These are phyloP conservation scores for Catharus fuscescens DNA, from an alignment of 2,113 vertebrate species.

Conservation along the genomic window DNA sequence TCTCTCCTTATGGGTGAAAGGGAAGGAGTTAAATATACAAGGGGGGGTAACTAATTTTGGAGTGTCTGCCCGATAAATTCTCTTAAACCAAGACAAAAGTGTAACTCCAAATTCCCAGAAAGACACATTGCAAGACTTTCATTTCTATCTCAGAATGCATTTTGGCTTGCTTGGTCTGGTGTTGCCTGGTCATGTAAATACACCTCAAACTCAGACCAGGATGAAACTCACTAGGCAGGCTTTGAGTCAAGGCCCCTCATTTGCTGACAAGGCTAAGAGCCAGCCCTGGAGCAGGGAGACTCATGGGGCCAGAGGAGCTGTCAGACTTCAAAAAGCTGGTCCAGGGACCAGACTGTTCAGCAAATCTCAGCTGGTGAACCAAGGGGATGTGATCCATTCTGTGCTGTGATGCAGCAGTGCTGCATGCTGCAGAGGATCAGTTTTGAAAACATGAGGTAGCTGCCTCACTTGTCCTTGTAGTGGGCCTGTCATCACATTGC, in stretches of 20 bases:
- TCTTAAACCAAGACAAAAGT: background rate
- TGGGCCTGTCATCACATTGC: background rate
- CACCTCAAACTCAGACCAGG: background rate
- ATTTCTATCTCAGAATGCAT: background rate
- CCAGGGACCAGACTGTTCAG: background rate
- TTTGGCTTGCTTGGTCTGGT: background rate
- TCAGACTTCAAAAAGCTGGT: background rate
- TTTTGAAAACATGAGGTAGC: background rate
- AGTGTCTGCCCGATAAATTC: background rate
- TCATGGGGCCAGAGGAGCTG: background rate
- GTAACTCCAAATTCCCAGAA: background rate
- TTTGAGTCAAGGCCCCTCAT: background rate
- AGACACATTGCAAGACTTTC: background rate
- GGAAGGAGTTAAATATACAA: background rate
- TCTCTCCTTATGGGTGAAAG: background rate
- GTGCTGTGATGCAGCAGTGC: background rate
- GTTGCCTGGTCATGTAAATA: background rate
- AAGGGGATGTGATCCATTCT: background rate
- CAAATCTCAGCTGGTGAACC: background rate
- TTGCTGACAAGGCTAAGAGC: background rate
- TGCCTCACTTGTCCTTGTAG: background rate
- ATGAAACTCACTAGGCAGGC: background rate
- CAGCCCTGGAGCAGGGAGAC: background rate
- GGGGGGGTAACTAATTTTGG: background rate
- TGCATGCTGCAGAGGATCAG: background rate